phyloP scores from a whole-genome alignment of 2,113 vertebrate genomes.

The Regulus satrapa region DNA sequence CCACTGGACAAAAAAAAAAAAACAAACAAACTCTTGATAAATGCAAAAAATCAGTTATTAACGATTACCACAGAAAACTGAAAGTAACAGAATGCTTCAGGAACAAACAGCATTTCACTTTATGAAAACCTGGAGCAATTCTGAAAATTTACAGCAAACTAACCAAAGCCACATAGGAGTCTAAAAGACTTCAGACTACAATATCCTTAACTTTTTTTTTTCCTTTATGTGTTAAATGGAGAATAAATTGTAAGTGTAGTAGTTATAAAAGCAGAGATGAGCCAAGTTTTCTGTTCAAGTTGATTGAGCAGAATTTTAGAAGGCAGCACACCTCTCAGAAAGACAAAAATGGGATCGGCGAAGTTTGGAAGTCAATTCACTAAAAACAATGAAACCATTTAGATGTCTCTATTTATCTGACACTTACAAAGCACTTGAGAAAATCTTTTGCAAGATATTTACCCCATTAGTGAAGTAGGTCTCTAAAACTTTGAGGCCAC shows the following conservation, averaged over 20 bases:
- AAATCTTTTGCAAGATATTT: conserved; percentile 25
- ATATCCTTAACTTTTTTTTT: background rate
- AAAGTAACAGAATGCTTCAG: background rate
- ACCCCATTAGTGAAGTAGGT: conserved; percentile 86
- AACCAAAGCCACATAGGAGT: background rate
- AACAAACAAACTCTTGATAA: background rate
- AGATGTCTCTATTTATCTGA: background rate
- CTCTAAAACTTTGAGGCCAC: conserved; percentile 80
- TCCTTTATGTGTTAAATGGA: background rate
- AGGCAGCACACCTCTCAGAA: background rate
- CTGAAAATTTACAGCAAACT: background rate
- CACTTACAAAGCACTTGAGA: background rate
- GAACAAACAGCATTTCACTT: background rate
- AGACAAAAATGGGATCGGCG: background rate
- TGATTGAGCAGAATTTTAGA: background rate
- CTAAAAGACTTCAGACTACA: background rate
- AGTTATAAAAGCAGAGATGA: background rate
- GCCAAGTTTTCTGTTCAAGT: background rate
- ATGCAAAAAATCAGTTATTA: background rate
- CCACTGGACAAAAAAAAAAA: background rate
- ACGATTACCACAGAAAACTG: background rate
- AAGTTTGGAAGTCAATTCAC: background rate
- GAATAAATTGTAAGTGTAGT: background rate
- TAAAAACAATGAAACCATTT: background rate
- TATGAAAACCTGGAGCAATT: background rate